Conservation (phyloP, 1,140 invertebrate genomes). For the Ceratina japonica region DNA sequence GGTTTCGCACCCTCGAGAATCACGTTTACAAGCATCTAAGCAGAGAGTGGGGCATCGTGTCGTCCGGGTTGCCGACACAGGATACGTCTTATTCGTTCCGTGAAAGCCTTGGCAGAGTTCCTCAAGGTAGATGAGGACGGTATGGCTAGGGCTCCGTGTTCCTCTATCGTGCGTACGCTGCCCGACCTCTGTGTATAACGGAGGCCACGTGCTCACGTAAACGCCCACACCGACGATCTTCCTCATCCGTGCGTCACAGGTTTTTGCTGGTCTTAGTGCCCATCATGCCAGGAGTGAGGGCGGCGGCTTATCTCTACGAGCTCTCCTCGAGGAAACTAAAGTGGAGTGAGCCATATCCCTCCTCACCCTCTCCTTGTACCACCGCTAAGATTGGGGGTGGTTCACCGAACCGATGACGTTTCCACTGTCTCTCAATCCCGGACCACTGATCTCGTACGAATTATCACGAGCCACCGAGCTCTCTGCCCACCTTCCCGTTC, state of each 20-base stretch:
- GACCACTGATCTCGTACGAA: slow-evolving; percentile 34
- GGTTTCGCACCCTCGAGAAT: slow-evolving; percentile 23
- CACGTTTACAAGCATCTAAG: slow-evolving; percentile 30
- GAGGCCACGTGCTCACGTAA: neutral
- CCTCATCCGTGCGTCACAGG: neutral
- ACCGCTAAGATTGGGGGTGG: neutral
- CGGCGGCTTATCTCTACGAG: slow-evolving; percentile 68
- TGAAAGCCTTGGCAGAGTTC: slow-evolving; percentile 28
- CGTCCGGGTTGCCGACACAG: slow-evolving; percentile 28
- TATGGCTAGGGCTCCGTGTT: slow-evolving; percentile 6
- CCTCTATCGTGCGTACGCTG: slow-evolving; percentile 41
- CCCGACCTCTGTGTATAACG: neutral
- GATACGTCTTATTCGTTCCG: slow-evolving; percentile 39
- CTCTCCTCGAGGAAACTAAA: slow-evolving; percentile 53
- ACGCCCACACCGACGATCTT: neutral
- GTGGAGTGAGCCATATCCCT: slow-evolving; percentile 60
- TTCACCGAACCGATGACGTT: slow-evolving; percentile 53
- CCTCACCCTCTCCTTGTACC: slow-evolving; percentile 2
- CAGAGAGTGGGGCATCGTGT: slow-evolving; percentile 4
- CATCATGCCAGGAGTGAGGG: slow-evolving; percentile 53
- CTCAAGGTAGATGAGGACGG: slow-evolving; percentile 40
- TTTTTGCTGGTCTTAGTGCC: slow-evolving; percentile 37
- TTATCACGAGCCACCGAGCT: slow-evolving; percentile 46
- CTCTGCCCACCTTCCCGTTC: neutral
- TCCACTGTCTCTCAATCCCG: slow-evolving; percentile 44